A percentile compares a stretch with the other conserved stretches of the same genome.
Conservation (phyloP, 1,140 invertebrate species). For the Gryllus bimaculatus region DNA sequence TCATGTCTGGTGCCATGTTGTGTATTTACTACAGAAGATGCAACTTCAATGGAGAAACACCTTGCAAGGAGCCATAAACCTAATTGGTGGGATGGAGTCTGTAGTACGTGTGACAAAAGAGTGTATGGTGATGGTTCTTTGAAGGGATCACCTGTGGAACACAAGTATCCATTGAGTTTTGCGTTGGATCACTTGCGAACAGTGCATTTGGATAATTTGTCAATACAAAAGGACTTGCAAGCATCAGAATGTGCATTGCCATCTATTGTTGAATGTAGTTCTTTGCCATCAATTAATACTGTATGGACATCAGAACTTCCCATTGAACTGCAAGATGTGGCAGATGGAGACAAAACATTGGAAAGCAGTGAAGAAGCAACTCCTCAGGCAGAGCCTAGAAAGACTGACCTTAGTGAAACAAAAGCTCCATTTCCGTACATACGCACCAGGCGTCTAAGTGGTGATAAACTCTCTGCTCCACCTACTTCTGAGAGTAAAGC, state of each 20-base stretch:
- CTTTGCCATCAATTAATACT: no score
- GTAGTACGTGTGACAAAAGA: neutral
- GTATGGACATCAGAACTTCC: no score
- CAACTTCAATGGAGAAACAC: neutral
- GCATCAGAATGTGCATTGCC: neutral
- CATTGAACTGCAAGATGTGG: no score
- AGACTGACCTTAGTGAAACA: neutral
- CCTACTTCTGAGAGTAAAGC: constrained; percentile 18
- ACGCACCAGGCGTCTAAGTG: constrained; percentile 33
- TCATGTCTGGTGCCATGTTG: neutral
- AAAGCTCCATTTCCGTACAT: constrained; percentile 28
- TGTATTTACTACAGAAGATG: constrained; percentile 7
- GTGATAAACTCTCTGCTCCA: constrained; percentile 32
- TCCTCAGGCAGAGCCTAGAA: neutral
- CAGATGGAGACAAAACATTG: neutral
- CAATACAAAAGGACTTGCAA: neutral
- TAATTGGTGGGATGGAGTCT: constrained; percentile 12
- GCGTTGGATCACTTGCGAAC: neutral
- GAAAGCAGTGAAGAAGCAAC: neutral
- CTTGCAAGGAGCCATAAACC: neutral
- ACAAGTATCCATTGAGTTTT: neutral
- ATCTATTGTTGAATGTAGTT: neutral
- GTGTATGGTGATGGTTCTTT: neutral
- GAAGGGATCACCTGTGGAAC: neutral
- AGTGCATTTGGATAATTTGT: neutral